Evolutionary conservation across 2,113 vertebrate genomes (phyloP).

Genomic region (Austrofundulus limnaeus): DNA sequence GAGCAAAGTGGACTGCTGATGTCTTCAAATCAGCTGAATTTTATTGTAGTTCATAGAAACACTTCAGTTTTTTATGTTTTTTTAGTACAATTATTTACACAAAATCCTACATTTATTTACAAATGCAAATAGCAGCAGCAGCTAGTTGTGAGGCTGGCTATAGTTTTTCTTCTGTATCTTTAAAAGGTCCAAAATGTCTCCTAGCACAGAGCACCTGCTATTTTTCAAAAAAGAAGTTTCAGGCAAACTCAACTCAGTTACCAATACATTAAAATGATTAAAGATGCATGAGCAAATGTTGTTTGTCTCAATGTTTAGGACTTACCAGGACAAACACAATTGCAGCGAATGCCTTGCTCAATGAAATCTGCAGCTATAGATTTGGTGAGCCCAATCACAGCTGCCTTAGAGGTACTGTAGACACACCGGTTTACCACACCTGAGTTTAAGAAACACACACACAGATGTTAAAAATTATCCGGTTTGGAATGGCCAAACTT

Average conservation of each 20-base stretch:
- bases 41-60: not conserved
- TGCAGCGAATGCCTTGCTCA: conserved; percentile 91
- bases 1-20: not conserved
- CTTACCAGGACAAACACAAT: conserved; percentile 94
- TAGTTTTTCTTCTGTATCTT: no score
- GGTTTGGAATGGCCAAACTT: conserved; percentile 51
- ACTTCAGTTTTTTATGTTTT: no score
- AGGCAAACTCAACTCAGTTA: not conserved
- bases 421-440: conserved; percentile 90
- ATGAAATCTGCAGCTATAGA: conserved; percentile 93
- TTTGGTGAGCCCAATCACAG: conserved; percentile 93
- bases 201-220: not conserved
- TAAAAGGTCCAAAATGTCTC: not conserved
- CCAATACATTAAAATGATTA: not conserved
- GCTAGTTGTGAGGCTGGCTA: no score
- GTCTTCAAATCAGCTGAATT: not conserved
- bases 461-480: conserved; percentile 37
- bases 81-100: not conserved
- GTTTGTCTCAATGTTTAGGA: not conserved
- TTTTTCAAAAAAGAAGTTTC: not conserved
- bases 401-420: conserved; percentile 92
- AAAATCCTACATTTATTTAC: no score
- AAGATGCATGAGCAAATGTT: not conserved
- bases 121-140: no score
- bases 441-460: conserved; percentile 53